Evolutionary conservation across 1,140 invertebrate species (phyloP).

Genomic region (Brachystomella parvula): DNA sequence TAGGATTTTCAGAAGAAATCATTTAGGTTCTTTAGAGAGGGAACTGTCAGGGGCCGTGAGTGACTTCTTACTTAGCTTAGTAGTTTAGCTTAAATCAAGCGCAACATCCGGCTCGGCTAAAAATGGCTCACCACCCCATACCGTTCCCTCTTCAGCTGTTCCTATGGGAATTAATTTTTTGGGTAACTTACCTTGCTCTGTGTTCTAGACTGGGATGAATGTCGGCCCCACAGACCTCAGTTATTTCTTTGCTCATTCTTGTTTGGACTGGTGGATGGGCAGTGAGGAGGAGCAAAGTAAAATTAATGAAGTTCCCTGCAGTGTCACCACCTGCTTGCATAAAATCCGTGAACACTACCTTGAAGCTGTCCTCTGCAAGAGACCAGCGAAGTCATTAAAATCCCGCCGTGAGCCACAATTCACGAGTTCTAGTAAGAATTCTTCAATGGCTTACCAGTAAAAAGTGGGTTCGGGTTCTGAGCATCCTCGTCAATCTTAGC

Average conservation of each 20-base stretch:
- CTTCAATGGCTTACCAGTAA: constrained; percentile 17
- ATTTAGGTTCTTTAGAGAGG: neutral
- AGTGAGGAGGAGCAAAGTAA: constrained; percentile 67
- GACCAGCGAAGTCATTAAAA: neutral
- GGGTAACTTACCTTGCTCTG: constrained; percentile 12
- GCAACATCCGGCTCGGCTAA: too few species aligned
- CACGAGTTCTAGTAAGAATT: neutral
- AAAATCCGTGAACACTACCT: constrained; percentile 44
- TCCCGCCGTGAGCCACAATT: neutral
- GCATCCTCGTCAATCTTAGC: neutral
- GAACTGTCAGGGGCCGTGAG: neutral
- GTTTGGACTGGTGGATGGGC: constrained; percentile 65
- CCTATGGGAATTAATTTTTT: too few species aligned
- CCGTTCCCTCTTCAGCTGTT: too few species aligned
- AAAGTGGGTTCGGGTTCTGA: neutral
- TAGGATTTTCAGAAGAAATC: neutral
- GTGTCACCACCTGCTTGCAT: constrained; percentile 75
- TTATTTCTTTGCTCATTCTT: constrained; percentile 70
- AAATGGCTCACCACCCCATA: too few species aligned
- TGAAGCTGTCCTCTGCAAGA: constrained; percentile 23
- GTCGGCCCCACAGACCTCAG: constrained; percentile 59
- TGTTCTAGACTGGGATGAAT: constrained; percentile 40
- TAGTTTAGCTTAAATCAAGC: too few species aligned
- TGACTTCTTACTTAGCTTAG: neutral
- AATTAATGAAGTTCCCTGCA: constrained; percentile 66